A percentile compares a stretch with the other conserved stretches of the same genome.
phyloP scores from a whole-genome alignment of 2,888 invertebrate species.

The Cryptus viduatorius region DNA sequence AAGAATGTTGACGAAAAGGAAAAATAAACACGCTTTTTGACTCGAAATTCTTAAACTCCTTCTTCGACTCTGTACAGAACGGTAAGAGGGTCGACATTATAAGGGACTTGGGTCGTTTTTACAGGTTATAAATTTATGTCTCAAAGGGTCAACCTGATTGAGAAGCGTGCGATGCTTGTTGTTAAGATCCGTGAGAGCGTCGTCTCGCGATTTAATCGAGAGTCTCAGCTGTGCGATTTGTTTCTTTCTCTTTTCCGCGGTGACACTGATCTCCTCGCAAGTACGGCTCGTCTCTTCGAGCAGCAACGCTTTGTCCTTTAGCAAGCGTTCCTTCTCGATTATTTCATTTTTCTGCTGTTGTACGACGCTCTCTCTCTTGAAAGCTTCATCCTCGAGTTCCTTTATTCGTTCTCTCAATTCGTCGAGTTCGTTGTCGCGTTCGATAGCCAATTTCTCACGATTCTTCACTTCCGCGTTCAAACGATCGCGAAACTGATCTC shows the following conservation, averaged over 20 bases:
- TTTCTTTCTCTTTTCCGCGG: conserved; percentile 85
- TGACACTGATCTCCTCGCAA: conserved; percentile 78
- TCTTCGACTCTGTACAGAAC: too few species aligned
- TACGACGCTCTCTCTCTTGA: conserved; percentile 80
- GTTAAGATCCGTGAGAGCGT: conserved; percentile 85
- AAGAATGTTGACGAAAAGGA: too few species aligned
- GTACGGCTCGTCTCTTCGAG: conserved; percentile 79
- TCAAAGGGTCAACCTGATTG: conserved; percentile 76
- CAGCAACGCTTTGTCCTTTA: conserved; percentile 78
- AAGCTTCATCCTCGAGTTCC: conserved; percentile 80
- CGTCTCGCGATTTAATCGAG: conserved; percentile 84
- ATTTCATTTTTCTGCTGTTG: conserved; percentile 80
- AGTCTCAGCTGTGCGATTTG: conserved; percentile 84
- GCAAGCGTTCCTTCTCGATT: conserved; percentile 78
- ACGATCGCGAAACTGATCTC: conserved; percentile 79
- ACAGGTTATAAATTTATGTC: too few species aligned
- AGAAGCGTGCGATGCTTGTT: conserved; percentile 83
- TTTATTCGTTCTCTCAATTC: conserved; percentile 76
- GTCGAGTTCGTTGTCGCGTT: conserved; percentile 78
- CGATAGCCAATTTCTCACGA: conserved; percentile 76
- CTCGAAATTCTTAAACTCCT: too few species aligned
- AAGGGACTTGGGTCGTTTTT: too few species aligned
- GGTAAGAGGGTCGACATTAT: conserved; percentile 27
- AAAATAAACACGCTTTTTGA: too few species aligned
- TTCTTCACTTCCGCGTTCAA: conserved; percentile 76